These are phyloP conservation scores for Melangyna quadrimaculata DNA, from an alignment of 2,888 invertebrate species.

Conservation along the genomic window DNA sequence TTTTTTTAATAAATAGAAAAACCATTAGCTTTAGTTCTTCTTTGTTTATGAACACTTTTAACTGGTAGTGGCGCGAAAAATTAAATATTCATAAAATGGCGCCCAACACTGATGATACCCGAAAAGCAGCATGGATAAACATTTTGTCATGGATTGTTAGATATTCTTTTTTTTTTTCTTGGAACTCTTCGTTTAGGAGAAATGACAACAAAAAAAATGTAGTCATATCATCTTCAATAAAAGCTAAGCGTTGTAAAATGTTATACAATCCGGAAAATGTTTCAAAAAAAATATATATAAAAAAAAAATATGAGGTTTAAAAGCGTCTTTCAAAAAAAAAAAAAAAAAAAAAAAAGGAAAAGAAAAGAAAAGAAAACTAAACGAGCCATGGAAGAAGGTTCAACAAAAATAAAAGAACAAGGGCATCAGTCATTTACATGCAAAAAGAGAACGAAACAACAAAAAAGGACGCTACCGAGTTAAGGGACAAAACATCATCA, in stretches of 20 bases:
- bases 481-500: constrained; percentile 20
- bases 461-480: background rate
- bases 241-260: constrained; percentile 53
- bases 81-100: constrained; percentile 45
- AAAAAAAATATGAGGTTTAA: constrained; percentile 8
- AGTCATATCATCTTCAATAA: constrained; percentile 50
- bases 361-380: constrained; percentile 47
- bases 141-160: constrained; percentile 49
- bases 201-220: background rate
- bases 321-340: constrained; percentile 12
- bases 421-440: constrained; percentile 68
- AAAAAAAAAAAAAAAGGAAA: too few relatives aligned
- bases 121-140: constrained; percentile 43
- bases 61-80: constrained; percentile 14
- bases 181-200: constrained; percentile 1
- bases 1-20: constrained; percentile 1
- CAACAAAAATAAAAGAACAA: constrained; percentile 25
- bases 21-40: constrained; percentile 15
- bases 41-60: constrained; percentile 8
- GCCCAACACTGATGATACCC: constrained; percentile 31
- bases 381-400: constrained; percentile 20
- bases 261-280: constrained; percentile 53
- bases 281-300: constrained; percentile 1
- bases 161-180: background rate
- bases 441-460: constrained; percentile 25